A percentile compares a stretch with the other conserved stretches of the same genome.
phyloP scores from a whole-genome alignment of 2,797 vertebrate genomes.

The Graptemys geographica region DNA sequence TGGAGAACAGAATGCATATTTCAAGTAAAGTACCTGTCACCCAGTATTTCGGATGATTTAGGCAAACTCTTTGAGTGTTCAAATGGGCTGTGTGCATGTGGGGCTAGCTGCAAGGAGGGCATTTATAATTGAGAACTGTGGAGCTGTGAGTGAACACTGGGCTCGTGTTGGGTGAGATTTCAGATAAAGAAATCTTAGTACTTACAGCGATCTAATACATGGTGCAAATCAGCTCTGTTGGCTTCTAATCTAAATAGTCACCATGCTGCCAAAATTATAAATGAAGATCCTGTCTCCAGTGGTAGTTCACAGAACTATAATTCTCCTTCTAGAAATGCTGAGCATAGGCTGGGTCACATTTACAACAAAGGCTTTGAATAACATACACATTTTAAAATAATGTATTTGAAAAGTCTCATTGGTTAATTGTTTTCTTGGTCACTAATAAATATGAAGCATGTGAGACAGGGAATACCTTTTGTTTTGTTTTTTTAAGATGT shows the following conservation, averaged over 20 bases:
- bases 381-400: neutral
- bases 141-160: neutral
- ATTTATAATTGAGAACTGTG: fast-evolving
- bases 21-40: neutral
- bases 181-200: neutral
- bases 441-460: neutral
- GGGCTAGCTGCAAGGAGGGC: neutral
- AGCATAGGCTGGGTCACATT: neutral
- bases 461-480: neutral
- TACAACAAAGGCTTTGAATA: neutral
- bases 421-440: neutral
- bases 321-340: neutral
- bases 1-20: neutral
- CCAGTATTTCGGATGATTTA: neutral
- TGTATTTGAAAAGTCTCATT: neutral
- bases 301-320: neutral
- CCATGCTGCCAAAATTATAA: neutral
- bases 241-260: neutral
- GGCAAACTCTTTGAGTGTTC: neutral
- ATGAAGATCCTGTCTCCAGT: neutral
- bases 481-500: neutral
- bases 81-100: neutral
- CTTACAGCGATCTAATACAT: neutral
- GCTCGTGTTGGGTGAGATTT: neutral
- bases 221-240: neutral